Conservation (phyloP, 92 coral and sea anemone genomes). For the Anthopleura xanthogrammica region DNA sequence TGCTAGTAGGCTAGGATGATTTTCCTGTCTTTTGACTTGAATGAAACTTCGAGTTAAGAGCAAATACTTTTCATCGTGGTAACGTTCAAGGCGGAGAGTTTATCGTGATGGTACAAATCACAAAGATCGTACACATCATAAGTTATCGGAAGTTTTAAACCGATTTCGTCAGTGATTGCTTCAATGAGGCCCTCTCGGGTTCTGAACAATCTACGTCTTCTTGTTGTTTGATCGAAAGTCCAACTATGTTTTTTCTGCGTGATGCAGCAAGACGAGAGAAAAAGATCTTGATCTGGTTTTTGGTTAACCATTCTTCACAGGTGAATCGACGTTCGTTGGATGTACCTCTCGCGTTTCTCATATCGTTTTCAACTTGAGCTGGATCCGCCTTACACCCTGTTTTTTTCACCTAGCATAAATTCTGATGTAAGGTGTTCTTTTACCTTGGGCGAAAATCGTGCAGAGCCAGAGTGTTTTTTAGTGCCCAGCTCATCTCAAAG, state of each 20-base stretch:
- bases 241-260: constrained; percentile 43
- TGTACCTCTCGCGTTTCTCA: constrained; percentile 22
- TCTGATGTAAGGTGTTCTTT: constrained; percentile 28
- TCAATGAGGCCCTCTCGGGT: no score
- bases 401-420: constrained; percentile 32
- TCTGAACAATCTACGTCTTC: constrained; percentile 33
- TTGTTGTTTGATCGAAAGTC: constrained; percentile 54
- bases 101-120: no score
- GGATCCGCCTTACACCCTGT: constrained; percentile 38
- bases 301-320: constrained; percentile 46
- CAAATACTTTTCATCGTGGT: no score
- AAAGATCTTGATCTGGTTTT: constrained; percentile 39
- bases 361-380: constrained; percentile 24
- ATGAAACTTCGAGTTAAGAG: no score
- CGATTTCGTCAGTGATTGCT: no score
- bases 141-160: no score
- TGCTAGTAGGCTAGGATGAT: no score
- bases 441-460: constrained; percentile 28
- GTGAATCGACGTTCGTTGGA: constrained; percentile 18
- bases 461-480: constrained; percentile 16
- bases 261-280: constrained; percentile 49
- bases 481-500: constrained; percentile 22
- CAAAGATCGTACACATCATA: no score
- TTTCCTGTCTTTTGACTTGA: no score
- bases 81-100: no score